These are phyloP conservation scores for Paracanthobrama guichenoti DNA, from an alignment of 2,113 vertebrate genomes.

Conservation along the genomic window DNA sequence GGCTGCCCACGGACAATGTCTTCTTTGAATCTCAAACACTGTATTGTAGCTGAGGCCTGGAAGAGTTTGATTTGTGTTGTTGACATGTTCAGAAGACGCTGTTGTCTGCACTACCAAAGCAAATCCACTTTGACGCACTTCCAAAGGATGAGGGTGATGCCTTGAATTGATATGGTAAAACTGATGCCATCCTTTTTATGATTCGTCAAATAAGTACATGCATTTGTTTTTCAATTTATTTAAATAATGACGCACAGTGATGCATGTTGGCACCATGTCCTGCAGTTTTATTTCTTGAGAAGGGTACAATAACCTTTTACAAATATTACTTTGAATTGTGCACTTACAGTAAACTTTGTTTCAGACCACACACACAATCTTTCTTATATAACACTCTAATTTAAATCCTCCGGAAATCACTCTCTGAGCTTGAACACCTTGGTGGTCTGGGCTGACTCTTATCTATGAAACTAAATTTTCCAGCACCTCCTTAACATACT, in stretches of 20 bases:
- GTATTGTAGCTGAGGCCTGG: too few relatives aligned
- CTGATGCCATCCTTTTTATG: too few relatives aligned
- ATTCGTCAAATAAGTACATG: not conserved
- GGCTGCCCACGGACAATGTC: too few relatives aligned
- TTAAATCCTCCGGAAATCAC: constrained; percentile 1
- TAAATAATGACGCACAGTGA: not conserved
- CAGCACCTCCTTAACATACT: constrained; percentile 13
- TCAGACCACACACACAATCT: constrained; percentile 8
- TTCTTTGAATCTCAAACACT: too few relatives aligned
- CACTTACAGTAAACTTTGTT: not conserved
- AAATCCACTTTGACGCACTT: too few relatives aligned
- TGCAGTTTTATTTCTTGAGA: not conserved
- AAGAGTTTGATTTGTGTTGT: too few relatives aligned
- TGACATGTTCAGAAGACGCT: too few relatives aligned
- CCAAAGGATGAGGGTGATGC: too few relatives aligned
- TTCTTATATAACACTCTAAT: not conserved
- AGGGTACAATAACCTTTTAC: not conserved
- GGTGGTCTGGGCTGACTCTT: not conserved
- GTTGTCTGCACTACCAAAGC: too few relatives aligned
- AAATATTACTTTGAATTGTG: not conserved
- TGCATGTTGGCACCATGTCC: not conserved
- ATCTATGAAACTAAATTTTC: constrained; percentile 22
- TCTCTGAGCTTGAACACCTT: not conserved
- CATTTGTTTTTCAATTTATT: not conserved
- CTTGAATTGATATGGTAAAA: too few relatives aligned